Conservation (phyloP, 2,888 invertebrate genomes). For the Lutraria lutraria region DNA sequence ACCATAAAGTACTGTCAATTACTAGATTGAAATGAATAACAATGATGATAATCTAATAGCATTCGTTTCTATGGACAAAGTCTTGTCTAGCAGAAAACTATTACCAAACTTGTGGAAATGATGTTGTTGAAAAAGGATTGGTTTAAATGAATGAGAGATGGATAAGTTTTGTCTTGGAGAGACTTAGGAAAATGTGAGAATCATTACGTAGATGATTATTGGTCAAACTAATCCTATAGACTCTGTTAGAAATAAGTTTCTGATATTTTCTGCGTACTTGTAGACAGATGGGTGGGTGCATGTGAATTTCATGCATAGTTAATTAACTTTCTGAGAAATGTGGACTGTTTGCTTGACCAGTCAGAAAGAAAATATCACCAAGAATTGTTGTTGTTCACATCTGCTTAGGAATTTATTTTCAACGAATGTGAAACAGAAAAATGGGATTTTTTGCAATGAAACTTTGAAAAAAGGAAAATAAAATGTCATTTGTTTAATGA, state of each 20-base stretch:
- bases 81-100: neutral
- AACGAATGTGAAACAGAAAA: neutral
- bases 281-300: slow-evolving; percentile 36
- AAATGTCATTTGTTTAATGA: neutral
- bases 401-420: slow-evolving; percentile 33
- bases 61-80: neutral
- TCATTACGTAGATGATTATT: slow-evolving; percentile 4
- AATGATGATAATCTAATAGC: neutral
- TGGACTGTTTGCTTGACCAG: slow-evolving; percentile 17
- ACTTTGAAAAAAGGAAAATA: neutral
- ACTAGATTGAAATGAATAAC: neutral
- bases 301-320: slow-evolving; percentile 37
- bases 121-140: neutral
- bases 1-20: slow-evolving; percentile 12
- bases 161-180: neutral
- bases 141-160: neutral
- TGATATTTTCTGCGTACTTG: neutral
- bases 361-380: slow-evolving; percentile 24
- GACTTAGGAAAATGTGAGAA: neutral
- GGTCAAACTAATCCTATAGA: neutral
- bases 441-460: neutral
- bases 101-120: neutral
- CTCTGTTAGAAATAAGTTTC: neutral
- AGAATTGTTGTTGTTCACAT: slow-evolving; percentile 15
- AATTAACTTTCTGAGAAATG: slow-evolving; percentile 38